Evolutionary conservation across 2,113 vertebrate species (phyloP).

Genomic region (Megaleporinus macrocephalus): DNA sequence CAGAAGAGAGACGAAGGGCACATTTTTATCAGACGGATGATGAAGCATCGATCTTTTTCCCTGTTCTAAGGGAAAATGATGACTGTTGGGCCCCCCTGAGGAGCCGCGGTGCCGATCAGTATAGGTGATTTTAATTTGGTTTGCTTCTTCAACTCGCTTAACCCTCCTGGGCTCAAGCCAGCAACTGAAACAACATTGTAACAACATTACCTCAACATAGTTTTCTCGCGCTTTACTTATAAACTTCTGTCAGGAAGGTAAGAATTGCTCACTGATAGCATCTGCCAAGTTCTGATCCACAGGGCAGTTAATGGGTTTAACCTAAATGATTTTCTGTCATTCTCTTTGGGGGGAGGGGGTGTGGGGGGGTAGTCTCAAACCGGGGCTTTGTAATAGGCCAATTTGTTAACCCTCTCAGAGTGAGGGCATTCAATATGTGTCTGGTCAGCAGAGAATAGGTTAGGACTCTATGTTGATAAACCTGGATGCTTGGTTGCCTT

Average conservation of each 20-base stretch:
- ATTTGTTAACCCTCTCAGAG: conserved; percentile 64
- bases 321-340: conserved; percentile 66
- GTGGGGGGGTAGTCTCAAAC: conserved; percentile 57
- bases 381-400: conserved; percentile 59
- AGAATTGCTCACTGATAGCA: conserved; percentile 61
- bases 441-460: conserved; percentile 52
- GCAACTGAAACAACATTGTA: conserved; percentile 45
- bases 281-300: conserved; percentile 59
- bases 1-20: conserved; percentile 45
- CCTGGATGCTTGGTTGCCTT: conserved; percentile 59
- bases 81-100: conserved; percentile 17
- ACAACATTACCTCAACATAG: conserved; percentile 46
- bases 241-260: conserved; percentile 50
- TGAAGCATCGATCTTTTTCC: conserved; percentile 49
- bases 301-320: conserved; percentile 63
- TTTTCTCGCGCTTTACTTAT: conserved; percentile 41
- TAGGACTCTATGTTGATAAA: conserved; percentile 59
- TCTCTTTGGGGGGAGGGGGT: conserved; percentile 55
- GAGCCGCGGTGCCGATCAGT: conserved; percentile 34
- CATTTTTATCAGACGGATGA: conserved; percentile 51
- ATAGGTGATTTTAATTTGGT: conserved; percentile 46
- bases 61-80: conserved; percentile 40
- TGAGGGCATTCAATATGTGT: conserved; percentile 58
- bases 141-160: conserved; percentile 39
- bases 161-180: conserved; percentile 41